Evolutionary conservation across 2,113 vertebrate genomes (phyloP).

Genomic region (Rhea pennata): DNA sequence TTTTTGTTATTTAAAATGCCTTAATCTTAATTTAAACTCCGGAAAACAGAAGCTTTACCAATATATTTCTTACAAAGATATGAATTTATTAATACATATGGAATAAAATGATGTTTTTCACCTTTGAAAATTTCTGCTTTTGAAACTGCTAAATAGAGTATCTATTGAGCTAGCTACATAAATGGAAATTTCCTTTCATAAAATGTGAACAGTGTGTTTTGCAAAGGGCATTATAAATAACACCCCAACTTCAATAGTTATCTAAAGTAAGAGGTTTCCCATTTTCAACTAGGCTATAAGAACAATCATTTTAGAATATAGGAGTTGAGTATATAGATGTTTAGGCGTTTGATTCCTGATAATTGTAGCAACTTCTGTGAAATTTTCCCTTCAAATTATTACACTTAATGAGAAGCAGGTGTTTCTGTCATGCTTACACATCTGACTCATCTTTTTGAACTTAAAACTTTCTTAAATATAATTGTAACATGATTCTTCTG

Average conservation of each 20-base stretch:
- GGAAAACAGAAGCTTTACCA: not conserved
- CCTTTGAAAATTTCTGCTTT: not conserved
- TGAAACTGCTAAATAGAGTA: not conserved
- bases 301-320: not conserved
- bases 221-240: not conserved
- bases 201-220: not conserved
- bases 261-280: not conserved
- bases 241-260: not conserved
- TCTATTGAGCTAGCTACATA: not conserved
- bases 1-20: not conserved
- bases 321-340: not conserved
- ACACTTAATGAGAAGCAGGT: not conserved
- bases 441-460: not conserved
- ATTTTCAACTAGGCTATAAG: not conserved
- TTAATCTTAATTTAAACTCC: not conserved
- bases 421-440: not conserved
- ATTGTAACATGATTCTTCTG: not conserved
- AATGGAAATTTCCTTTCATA: not conserved
- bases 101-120: not conserved
- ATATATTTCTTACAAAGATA: not conserved
- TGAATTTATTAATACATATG: accelerated
- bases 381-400: not conserved
- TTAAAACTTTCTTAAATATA: not conserved
- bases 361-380: not conserved
- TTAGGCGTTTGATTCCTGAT: not conserved